Conservation (phyloP, 1,140 invertebrate species). For the Drosophila pseudoananassae region DNA sequence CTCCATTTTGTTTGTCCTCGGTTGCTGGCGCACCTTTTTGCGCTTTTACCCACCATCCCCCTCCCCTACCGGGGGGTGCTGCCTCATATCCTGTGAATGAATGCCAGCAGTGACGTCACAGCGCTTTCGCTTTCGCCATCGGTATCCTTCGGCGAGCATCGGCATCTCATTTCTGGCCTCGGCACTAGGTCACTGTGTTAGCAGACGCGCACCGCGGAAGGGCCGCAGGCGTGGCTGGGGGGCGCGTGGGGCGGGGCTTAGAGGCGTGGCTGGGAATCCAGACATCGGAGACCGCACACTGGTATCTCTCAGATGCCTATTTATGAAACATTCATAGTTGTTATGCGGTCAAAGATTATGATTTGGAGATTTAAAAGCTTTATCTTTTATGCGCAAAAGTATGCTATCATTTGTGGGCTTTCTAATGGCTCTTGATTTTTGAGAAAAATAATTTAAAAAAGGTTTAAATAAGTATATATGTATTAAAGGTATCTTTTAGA, state of each 20-base stretch:
- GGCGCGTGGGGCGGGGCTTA: slow-evolving; percentile 2
- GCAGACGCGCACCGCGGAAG: slow-evolving; percentile 37
- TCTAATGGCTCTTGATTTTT: not conserved
- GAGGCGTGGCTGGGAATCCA: slow-evolving; percentile 16
- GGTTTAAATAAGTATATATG: too few species aligned
- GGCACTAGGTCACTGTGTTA: slow-evolving; percentile 83
- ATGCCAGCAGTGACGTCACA: slow-evolving; percentile 82
- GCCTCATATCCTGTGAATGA: slow-evolving; percentile 82
- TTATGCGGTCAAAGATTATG: not conserved
- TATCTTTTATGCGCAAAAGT: not conserved
- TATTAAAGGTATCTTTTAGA: too few species aligned
- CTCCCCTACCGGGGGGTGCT: slow-evolving; percentile 1
- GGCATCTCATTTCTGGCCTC: slow-evolving; percentile 24
- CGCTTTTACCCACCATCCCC: slow-evolving; percentile 1
- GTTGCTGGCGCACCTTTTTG: slow-evolving; percentile 25
- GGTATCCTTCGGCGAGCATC: slow-evolving; percentile 10
- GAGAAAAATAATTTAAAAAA: too few species aligned
- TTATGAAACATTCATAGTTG: too few species aligned
- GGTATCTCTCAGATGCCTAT: not conserved
- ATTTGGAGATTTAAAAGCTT: not conserved
- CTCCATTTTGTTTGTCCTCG: slow-evolving; percentile 16
- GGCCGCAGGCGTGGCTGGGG: not conserved
- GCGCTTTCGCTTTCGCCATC: slow-evolving; percentile 51
- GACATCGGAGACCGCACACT: slow-evolving; percentile 22
- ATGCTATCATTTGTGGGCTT: not conserved